Base-by-base conservation (phyloP, 2,113 vertebrate genomes). In the Merops nubicus region DNA sequence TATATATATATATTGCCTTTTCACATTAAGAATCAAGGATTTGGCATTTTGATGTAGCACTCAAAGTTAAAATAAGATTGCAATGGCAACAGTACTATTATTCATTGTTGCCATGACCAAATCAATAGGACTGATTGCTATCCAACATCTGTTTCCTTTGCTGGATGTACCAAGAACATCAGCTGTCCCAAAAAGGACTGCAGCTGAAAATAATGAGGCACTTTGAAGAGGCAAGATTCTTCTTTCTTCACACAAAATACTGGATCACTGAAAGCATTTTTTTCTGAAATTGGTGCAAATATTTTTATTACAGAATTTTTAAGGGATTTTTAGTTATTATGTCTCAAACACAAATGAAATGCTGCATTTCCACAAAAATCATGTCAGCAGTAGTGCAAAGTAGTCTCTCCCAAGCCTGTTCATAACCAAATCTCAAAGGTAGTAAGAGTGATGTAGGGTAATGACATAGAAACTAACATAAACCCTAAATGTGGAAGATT, bases 81-180 rank as follows among this genome's bases (percentile, higher is more conserved):
- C 14, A 50, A 38, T 28, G 4, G 33, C 23, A 7, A 6, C 16
- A 19, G 2, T n/a, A n/a, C 21, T 29, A 3, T 9, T 70, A 45
- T 36, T 68, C 31, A 16, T 42, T 81, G 22, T 38, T 89, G 7
- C 34, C 42, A 56, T 33, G 45, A 38, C 6, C 3, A 17, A 19
- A 23, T 20, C 8, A 48, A 45, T 17, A 56, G 13, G 6, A 62
- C 75, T 9, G 1, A 79, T 31, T 77, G 29, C 10, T 59, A 28
- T 31, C 63, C 94, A 92, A 67, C 50, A 82, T 85, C 64, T 89
- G 7, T 96, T 93, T 97, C 87, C 93, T 97, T 91, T 94, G 78
- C 75, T 96, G 92, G 54, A 57, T 83, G 13, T 47, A 56, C 23
- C 26, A 83, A 59, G 77, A 90, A 79, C 57, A 87, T 79, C 75